Evolutionary conservation across 2,113 vertebrate species (phyloP).

Genomic region (Oryctolagus cuniculus): mOryCun1.1 NC_091453.1:17771001-17771500

Average conservation of each 20-base stretch:
- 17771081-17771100: too few relatives aligned
- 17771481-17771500: background rate
- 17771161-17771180: too few relatives aligned
- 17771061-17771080: background rate
- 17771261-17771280: too few relatives aligned
- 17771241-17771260: too few relatives aligned
- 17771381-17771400: background rate
- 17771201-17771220: too few relatives aligned
- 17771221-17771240: too few relatives aligned
- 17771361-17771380: background rate
- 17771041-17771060: background rate
- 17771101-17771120: too few relatives aligned
- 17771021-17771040: background rate
- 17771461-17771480: background rate
- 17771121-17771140: too few relatives aligned
- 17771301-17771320: too few relatives aligned
- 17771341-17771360: background rate
- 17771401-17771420: background rate
- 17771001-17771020: background rate
- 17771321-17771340: background rate
- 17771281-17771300: too few relatives aligned
- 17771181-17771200: too few relatives aligned
- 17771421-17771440: slow-evolving; percentile 5
- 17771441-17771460: slow-evolving; percentile 39
- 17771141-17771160: too few relatives aligned